Conservation (phyloP, 2,888 invertebrate genomes). For the Lepas anatifera region DNA sequence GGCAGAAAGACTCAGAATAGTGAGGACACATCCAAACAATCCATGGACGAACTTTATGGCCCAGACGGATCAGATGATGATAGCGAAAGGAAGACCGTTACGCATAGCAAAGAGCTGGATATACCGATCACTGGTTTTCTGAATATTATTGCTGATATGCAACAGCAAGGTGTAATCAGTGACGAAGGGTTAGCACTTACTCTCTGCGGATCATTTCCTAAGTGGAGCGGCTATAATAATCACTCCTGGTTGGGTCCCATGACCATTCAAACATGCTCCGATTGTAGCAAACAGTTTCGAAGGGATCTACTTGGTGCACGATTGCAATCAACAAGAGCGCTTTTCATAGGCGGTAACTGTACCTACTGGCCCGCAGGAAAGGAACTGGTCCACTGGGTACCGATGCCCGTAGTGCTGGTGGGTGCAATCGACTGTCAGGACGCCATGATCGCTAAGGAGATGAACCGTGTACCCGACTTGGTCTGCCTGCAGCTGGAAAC, state of each 20-base stretch:
- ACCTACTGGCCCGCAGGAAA: not conserved
- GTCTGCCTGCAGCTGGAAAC: not conserved
- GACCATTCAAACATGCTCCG: not conserved
- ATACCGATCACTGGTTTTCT: too few relatives aligned
- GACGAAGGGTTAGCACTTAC: too few relatives aligned
- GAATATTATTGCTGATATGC: not conserved
- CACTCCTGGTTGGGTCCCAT: not conserved
- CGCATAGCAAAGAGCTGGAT: too few relatives aligned
- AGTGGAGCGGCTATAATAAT: not conserved
- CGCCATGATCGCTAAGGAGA: not conserved
- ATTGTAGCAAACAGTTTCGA: not conserved
- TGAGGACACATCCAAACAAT: too few relatives aligned
- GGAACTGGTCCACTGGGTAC: not conserved
- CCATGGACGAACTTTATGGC: too few relatives aligned
- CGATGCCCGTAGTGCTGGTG: not conserved
- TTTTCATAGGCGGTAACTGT: not conserved
- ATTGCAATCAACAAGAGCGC: not conserved
- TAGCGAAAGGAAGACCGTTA: too few relatives aligned
- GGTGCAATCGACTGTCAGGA: not conserved
- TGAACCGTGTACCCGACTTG: not conserved
- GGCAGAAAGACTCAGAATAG: too few relatives aligned
- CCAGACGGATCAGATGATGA: too few relatives aligned
- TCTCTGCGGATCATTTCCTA: not conserved
- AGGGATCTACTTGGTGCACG: not conserved
- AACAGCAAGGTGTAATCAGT: not conserved